phyloP scores from a whole-genome alignment of 2,113 vertebrate species.

The Eclectus roratus region DNA sequence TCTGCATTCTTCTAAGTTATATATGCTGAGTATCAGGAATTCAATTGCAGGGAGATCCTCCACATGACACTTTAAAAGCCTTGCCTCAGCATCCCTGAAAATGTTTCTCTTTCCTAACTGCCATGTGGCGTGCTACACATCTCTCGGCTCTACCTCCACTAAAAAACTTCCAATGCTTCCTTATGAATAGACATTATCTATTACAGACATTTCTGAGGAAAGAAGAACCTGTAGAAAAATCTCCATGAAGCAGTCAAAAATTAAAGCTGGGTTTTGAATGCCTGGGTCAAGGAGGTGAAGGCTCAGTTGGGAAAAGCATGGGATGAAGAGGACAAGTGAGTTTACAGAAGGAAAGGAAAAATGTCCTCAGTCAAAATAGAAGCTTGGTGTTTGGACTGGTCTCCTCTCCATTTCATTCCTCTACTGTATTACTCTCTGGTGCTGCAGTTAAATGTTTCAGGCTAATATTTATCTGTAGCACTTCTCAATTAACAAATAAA shows the following conservation, averaged over 20 bases:
- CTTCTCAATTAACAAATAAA: not conserved
- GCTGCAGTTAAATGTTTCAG: not conserved
- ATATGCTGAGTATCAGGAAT: conserved; percentile 11
- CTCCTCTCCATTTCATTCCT: not conserved
- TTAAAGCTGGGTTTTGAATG: not conserved
- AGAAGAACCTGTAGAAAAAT: not conserved
- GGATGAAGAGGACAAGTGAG: not conserved
- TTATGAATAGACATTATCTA: not conserved
- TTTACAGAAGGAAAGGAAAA: conserved; percentile 1
- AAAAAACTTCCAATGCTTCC: not conserved
- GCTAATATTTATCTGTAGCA: not conserved
- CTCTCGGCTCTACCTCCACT: not conserved
- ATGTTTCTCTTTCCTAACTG: not conserved
- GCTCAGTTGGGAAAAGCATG: not conserved
- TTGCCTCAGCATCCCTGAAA: conserved; percentile 42
- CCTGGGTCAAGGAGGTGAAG: not conserved
- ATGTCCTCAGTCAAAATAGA: not conserved
- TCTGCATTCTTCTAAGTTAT: conserved; percentile 29
- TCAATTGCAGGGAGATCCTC: conserved; percentile 52
- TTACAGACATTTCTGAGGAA: not conserved
- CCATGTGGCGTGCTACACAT: not conserved
- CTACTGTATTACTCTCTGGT: not conserved
- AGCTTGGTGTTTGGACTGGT: not conserved
- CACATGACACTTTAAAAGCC: conserved; percentile 27
- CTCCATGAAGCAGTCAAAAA: not conserved